Base-by-base conservation (phyloP, 2,888 invertebrate species). In the Lepidochrysops patricia region DNA sequence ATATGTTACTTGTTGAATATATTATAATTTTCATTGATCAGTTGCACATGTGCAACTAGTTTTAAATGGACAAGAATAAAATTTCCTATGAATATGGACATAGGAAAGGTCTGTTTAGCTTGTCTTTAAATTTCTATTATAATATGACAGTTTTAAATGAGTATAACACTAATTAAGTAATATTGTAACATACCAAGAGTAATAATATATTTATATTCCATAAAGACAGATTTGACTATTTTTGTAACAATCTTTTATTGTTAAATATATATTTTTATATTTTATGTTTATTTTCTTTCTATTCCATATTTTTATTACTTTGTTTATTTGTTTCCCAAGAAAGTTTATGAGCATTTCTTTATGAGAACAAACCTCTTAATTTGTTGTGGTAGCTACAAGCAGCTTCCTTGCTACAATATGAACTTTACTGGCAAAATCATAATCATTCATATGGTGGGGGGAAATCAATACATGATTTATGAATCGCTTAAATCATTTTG, bases 181-280 rank as follows among this genome's bases (percentile, higher is more conserved):
- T 32, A 19, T 56, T 7, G 23, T 32, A n/a, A 26, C 29, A 59
- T 25, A 26, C 32, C 34, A 35, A 26, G 34, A 27, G 52, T 34
- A 35, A 19, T 60, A 7, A 23, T 52, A 37, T 60, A 59, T 64
- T 58, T 64, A 63, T 62, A 57, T 66, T 63, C 27, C 58, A 58
- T 74, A 73, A 74, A 74, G 64, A 57, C 63, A 70, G 67, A 63
- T 72, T n/a, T 63, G 57, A 64, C 72, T 81, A 80, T 79, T 81
- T 81, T 81, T 80, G 75, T 79, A 75, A 70, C 34, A 67, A 68
- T 70, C 72, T 76, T 68, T 62, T 61, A 52, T 52, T 63, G 61
- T 57, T 60, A 59, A 67, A 67, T 54, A 71, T 71, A 70, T 70
- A 70, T 64, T 63, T 64, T 66, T 67, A 43, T 64, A 52, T 65